phyloP scores from a whole-genome alignment of 2,888 invertebrate genomes.

The Nudaria mundana region DNA sequence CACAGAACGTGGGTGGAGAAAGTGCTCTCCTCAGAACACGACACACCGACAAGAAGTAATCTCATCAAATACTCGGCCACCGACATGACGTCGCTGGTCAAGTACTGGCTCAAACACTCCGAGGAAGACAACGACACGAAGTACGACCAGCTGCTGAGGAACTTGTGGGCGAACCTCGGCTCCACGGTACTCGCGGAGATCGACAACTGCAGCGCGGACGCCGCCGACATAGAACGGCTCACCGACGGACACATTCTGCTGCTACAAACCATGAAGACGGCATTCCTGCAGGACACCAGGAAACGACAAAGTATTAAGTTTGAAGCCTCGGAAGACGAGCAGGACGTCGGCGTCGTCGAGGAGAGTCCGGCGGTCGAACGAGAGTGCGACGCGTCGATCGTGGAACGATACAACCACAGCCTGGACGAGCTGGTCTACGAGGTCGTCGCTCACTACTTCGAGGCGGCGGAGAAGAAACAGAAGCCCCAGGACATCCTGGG shows the following conservation, averaged over 20 bases:
- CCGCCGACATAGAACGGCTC: conserved; percentile 61
- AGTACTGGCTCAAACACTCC: conserved; percentile 58
- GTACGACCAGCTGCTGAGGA: conserved; percentile 54
- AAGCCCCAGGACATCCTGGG: conserved; percentile 65
- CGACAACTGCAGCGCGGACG: conserved; percentile 57
- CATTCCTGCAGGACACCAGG: conserved; percentile 40
- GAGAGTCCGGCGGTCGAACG: neutral
- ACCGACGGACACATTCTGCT: conserved; percentile 58
- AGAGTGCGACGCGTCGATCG: conserved; percentile 29
- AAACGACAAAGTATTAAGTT: conserved; percentile 51
- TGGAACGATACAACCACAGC: conserved; percentile 60
- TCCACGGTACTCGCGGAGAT: conserved; percentile 48
- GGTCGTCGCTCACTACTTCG: conserved; percentile 78
- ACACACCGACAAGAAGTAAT: conserved; percentile 27
- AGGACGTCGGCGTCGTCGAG: conserved; percentile 4
- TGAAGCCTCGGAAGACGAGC: conserved; percentile 48
- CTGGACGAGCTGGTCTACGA: conserved; percentile 67
- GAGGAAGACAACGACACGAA: conserved; percentile 35
- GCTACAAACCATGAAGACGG: conserved; percentile 47
- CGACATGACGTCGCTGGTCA: conserved; percentile 46
- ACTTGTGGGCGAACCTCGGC: conserved; percentile 65
- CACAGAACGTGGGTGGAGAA: conserved; percentile 52
- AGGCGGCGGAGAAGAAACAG: conserved; percentile 68
- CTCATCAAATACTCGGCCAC: conserved; percentile 45
- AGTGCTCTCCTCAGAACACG: conserved; percentile 24